Percentiles rank a stretch among this genome's conserved stretches.
These are phyloP conservation scores for Sarcophilus harrisii DNA, from an alignment of 2,797 vertebrate genomes.

Conservation along the genomic window DNA sequence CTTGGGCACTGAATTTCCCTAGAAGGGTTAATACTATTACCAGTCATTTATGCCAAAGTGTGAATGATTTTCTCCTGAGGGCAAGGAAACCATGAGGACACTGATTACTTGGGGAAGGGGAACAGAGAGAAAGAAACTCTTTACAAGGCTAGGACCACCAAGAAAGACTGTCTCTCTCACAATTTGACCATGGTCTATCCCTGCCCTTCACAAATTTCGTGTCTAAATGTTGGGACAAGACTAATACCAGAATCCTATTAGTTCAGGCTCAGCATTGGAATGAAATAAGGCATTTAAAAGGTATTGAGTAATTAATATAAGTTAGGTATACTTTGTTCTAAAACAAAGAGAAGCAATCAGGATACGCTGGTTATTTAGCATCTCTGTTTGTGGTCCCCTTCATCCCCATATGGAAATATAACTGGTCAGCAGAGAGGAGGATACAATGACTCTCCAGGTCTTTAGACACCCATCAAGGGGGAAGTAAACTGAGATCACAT, in stretches of 20 bases:
- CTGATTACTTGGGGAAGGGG: neutral
- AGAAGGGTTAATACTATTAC: neutral
- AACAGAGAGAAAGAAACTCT: neutral
- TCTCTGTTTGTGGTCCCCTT: neutral
- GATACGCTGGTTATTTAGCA: neutral
- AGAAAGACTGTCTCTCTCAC: neutral
- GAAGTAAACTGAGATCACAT: neutral
- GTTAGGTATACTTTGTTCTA: neutral
- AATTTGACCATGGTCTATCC: neutral
- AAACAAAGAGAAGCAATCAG: neutral
- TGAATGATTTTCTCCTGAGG: neutral
- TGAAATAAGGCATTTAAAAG: neutral
- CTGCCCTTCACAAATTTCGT: neutral
- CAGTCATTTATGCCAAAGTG: neutral
- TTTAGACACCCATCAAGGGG: neutral
- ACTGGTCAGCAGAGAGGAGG: neutral
- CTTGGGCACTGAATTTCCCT: neutral
- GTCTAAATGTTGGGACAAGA: neutral
- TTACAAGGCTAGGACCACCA: neutral
- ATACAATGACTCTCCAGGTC: neutral
- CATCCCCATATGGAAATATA: neutral
- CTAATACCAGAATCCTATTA: neutral
- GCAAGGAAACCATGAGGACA: neutral
- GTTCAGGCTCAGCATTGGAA: neutral
- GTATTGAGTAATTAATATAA: neutral